Conservation (phyloP, 2,113 vertebrate species). For the Melanocharis versteri region DNA sequence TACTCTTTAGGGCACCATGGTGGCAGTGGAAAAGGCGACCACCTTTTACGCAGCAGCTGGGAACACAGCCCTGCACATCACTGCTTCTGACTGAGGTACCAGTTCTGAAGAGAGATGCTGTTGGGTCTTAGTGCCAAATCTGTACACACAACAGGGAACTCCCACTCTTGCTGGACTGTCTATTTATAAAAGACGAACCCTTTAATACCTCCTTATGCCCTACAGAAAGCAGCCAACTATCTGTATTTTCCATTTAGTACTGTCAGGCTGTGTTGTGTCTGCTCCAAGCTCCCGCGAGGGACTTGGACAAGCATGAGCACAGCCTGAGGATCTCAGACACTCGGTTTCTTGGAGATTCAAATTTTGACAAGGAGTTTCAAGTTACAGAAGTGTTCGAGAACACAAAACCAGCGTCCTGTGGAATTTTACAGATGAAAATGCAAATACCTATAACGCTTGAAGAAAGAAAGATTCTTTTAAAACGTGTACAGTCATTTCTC, state of each 20-base stretch:
- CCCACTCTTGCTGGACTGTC: too few relatives aligned
- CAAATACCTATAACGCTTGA: not conserved
- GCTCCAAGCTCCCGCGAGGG: not conserved
- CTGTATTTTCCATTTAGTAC: not conserved
- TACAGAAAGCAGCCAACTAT: not conserved
- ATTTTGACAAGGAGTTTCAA: not conserved
- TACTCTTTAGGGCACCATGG: not conserved
- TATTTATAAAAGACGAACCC: not conserved
- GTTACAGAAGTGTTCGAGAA: not conserved
- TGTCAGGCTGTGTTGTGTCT: too few relatives aligned
- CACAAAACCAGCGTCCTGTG: not conserved
- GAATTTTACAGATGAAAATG: not conserved
- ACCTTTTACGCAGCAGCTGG: rapidly evolving
- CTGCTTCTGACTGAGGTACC: not conserved
- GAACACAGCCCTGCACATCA: not conserved
- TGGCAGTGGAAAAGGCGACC: not conserved
- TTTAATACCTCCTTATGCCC: not conserved
- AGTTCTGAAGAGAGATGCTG: not conserved
- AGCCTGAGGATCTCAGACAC: not conserved
- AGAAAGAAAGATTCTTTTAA: not conserved
- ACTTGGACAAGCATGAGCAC: rapidly evolving
- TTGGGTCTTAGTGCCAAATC: not conserved
- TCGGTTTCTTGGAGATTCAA: too few relatives aligned
- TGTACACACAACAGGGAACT: not conserved
- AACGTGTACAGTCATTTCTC: rapidly evolving